These are phyloP conservation scores for Chaetodon auriga DNA, from an alignment of 2,113 vertebrate species.

Conservation along the genomic window DNA sequence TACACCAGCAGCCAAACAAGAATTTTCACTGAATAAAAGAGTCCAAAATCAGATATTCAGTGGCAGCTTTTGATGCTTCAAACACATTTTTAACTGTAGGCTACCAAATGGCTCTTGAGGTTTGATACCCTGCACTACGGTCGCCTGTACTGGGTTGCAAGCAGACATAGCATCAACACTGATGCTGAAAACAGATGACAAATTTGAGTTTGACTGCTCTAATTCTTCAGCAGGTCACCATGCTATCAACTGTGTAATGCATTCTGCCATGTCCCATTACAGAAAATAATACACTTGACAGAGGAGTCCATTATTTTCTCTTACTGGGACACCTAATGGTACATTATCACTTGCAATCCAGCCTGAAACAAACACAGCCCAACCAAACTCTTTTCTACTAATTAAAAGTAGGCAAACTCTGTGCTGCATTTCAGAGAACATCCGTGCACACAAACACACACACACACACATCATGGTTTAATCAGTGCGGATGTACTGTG, in stretches of 20 bases:
- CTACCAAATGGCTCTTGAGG: too few species aligned
- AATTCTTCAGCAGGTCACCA: not conserved
- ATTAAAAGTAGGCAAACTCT: slow-evolving; percentile 55
- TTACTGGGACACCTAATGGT: not conserved
- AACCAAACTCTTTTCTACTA: slow-evolving; percentile 24
- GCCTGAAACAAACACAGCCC: not conserved
- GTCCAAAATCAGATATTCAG: not conserved
- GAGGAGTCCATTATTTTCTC: not conserved
- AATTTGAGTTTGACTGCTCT: not conserved
- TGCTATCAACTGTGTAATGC: not conserved
- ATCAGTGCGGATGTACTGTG: slow-evolving; percentile 66
- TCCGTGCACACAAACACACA: not conserved
- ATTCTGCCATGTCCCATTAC: not conserved
- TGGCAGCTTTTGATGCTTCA: not conserved
- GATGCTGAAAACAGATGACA: not conserved
- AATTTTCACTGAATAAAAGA: not conserved
- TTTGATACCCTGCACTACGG: too few species aligned
- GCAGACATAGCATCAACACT: not conserved
- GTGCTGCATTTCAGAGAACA: slow-evolving; percentile 18
- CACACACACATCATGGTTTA: slow-evolving; percentile 50
- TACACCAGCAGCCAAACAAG: not conserved
- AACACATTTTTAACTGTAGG: not conserved
- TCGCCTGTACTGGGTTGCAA: not conserved
- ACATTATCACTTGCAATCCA: not conserved
- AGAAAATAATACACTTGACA: not conserved